Percentiles rank a stretch among this genome's conserved stretches.
Evolutionary conservation across 2,113 vertebrate genomes (phyloP).

Genomic region (Catharus bicknelli): DNA sequence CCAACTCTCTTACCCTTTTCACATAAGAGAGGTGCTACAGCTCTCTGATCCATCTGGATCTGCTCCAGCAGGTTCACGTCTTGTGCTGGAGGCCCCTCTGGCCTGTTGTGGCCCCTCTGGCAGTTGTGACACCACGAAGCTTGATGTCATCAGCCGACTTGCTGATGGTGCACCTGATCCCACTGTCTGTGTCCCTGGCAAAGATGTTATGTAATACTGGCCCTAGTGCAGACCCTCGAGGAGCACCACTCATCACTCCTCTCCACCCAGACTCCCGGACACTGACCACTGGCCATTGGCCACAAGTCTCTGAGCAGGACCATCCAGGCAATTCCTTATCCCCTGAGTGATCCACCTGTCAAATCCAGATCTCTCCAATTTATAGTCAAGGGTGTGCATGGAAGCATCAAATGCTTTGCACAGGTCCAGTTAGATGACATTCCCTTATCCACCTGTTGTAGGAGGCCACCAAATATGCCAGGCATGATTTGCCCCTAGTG

Average conservation of each 20-base stretch:
- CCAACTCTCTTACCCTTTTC: not conserved
- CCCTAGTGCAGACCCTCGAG: not conserved
- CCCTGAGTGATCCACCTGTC: not conserved
- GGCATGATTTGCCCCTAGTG: not conserved
- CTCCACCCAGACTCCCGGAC: not conserved
- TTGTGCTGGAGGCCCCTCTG: not conserved
- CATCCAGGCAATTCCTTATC: not conserved
- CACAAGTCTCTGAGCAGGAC: not conserved
- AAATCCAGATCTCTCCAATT: not conserved
- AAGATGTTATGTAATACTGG: fast-evolving
- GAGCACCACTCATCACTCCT: not conserved
- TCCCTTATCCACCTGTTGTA: fast-evolving
- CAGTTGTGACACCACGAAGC: not conserved
- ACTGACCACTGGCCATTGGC: not conserved
- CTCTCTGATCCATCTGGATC: not conserved
- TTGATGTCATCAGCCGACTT: not conserved
- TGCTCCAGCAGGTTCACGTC: not conserved
- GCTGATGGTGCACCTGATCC: not conserved
- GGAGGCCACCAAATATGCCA: not conserved
- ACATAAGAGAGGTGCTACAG: not conserved
- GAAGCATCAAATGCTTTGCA: not conserved
- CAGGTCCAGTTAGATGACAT: not conserved
- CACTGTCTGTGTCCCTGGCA: not conserved
- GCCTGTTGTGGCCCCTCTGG: fast-evolving
- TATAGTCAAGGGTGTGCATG: not conserved